A percentile compares a stretch with the other conserved stretches of the same genome.
These are phyloP conservation scores for Hesperophylax magnus DNA, from an alignment of 1,140 invertebrate species.

Conservation along the genomic window DNA sequence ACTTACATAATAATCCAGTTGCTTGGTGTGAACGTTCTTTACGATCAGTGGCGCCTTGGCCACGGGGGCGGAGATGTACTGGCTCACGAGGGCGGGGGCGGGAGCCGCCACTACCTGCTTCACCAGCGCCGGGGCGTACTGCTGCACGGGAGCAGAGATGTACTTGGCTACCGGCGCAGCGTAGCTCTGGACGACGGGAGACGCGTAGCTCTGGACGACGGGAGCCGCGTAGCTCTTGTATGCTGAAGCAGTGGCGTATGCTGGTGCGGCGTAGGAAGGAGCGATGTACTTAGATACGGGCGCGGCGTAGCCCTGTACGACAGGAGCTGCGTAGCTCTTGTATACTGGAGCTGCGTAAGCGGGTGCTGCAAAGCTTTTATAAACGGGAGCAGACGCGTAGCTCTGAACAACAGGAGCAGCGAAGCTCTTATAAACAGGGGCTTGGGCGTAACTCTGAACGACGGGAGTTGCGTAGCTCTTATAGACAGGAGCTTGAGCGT, in stretches of 20 bases:
- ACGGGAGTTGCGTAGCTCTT: conserved; percentile 52
- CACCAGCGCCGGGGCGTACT: conserved; percentile 48
- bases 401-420: conserved; percentile 17
- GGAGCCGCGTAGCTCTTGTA: conserved; percentile 52
- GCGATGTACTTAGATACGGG: conserved; percentile 49
- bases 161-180: conserved; percentile 55
- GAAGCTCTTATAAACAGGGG: conserved; percentile 52
- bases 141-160: conserved; percentile 30
- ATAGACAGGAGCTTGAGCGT: conserved; percentile 28
- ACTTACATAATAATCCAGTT: conserved; percentile 74
- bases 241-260: conserved; percentile 59
- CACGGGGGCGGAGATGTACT: conserved; percentile 56
- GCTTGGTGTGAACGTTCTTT: conserved; percentile 72
- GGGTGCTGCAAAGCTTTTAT: conserved; percentile 51
- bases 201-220: conserved; percentile 36
- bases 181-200: conserved; percentile 41
- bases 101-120: conserved; percentile 48
- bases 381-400: conserved; percentile 25
- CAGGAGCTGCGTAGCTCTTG: conserved; percentile 53
- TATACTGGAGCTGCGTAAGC: conserved; percentile 33
- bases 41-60: conserved; percentile 61
- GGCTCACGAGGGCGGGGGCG: conserved; percentile 45
- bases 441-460: conserved; percentile 32
- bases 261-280: conserved; percentile 60
- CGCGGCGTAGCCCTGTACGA: conserved; percentile 15